Evolutionary conservation across 2,888 invertebrate genomes (phyloP).

Genomic region (Belgica antarctica): DNA sequence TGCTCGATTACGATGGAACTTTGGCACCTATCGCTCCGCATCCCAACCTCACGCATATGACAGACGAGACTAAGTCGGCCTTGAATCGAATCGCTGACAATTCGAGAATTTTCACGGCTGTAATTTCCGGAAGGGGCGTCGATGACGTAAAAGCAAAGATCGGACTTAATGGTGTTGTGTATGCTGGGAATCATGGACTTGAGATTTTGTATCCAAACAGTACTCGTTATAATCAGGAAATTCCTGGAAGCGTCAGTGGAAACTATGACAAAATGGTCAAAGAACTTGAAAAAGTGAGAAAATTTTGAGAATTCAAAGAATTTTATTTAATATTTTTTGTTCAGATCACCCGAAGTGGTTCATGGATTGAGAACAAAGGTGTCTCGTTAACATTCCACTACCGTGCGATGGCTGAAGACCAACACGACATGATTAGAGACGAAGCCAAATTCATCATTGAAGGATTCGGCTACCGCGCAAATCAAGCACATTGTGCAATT

Average conservation of each 20-base stretch:
- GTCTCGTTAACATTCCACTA: conserved; percentile 71
- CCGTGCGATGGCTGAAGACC: conserved; percentile 63
- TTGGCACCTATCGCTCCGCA: conserved; percentile 70
- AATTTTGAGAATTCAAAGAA: conserved; percentile 13
- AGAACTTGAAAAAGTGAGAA: conserved; percentile 60
- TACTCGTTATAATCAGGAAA: conserved; percentile 67
- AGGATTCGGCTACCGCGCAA: conserved; percentile 64
- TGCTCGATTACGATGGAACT: conserved; percentile 74
- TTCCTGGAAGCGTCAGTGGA: conserved; percentile 65
- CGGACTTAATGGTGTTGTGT: conserved; percentile 52
- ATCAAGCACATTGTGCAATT: conserved; percentile 67
- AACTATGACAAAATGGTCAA: conserved; percentile 64
- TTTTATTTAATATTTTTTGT: conserved; percentile 31
- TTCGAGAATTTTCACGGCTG: conserved; percentile 67
- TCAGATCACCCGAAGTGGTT: conserved; percentile 66
- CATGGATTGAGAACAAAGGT: conserved; percentile 75
- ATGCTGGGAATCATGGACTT: conserved; percentile 68
- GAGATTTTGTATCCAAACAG: conserved; percentile 74
- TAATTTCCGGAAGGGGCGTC: conserved; percentile 70
- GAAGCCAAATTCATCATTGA: conserved; percentile 63
- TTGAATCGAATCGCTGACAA: conserved; percentile 64
- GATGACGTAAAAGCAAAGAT: conserved; percentile 69
- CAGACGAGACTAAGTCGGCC: conserved; percentile 64
- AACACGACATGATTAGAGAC: conserved; percentile 58
- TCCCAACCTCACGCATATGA: conserved; percentile 67